Evolutionary conservation across 2,113 vertebrate species (phyloP).

Genomic region (Stegastes partitus): DNA sequence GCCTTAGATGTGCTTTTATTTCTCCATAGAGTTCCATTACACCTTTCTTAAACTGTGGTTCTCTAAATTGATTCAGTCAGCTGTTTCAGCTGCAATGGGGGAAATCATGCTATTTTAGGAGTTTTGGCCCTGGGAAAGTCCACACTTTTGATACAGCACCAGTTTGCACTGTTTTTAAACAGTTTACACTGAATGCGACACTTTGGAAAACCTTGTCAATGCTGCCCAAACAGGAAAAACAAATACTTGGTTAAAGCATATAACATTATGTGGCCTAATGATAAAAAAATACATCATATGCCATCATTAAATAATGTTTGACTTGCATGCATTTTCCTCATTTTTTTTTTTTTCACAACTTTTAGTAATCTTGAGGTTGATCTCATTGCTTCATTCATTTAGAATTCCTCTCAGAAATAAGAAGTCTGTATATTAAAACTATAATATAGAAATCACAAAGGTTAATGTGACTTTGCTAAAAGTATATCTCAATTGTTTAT

Average conservation of each 20-base stretch:
- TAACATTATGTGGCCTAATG: neutral
- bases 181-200: neutral
- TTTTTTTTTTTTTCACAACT: neutral
- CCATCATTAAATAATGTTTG: too few species aligned
- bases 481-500: neutral
- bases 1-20: slow-evolving; percentile 40
- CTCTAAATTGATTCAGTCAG: slow-evolving; percentile 25
- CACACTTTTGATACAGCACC: slow-evolving; percentile 10
- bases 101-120: slow-evolving; percentile 23
- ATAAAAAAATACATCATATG: neutral
- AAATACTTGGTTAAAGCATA: neutral
- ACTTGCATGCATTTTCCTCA: neutral
- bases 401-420: too few species aligned
- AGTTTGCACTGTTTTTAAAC: slow-evolving; percentile 4
- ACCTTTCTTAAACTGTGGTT: slow-evolving; percentile 8
- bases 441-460: neutral
- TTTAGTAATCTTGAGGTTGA: neutral
- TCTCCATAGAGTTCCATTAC: slow-evolving; percentile 26
- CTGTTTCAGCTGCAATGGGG: slow-evolving; percentile 8
- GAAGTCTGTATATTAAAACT: neutral
- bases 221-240: neutral
- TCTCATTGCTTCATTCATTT: too few species aligned
- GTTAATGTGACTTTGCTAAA: too few species aligned
- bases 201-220: neutral
- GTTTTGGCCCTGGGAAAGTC: slow-evolving; percentile 6